Percentiles rank a stretch among this genome's conserved stretches.
phyloP scores from a whole-genome alignment of 2,797 vertebrate species.

The Xiphorhynchus erythropygius region DNA sequence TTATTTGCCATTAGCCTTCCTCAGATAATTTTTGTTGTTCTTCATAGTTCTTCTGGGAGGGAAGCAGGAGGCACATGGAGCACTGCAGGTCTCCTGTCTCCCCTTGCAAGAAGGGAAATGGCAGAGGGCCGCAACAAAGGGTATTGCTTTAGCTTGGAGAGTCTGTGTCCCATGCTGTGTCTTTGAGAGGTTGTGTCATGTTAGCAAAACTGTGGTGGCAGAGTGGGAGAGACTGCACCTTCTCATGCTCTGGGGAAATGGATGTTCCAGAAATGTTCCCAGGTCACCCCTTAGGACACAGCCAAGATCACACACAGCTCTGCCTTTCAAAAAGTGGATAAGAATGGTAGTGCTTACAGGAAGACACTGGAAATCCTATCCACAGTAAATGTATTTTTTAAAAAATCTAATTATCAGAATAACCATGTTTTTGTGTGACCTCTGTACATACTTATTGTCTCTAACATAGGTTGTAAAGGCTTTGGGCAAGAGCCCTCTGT shows the following conservation, averaged over 20 bases:
- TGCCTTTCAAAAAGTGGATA: not conserved
- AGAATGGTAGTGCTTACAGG: not conserved
- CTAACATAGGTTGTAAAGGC: not conserved
- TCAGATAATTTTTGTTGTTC: not conserved
- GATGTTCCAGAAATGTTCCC: not conserved
- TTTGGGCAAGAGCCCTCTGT: not conserved
- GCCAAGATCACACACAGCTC: not conserved
- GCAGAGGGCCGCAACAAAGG: not conserved
- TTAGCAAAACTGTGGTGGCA: not conserved
- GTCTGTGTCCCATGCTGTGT: fast-evolving
- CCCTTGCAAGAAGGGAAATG: not conserved
- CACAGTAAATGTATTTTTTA: not conserved
- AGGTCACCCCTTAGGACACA: not conserved
- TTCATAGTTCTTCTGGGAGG: not conserved
- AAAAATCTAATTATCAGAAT: not conserved
- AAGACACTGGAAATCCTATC: not conserved
- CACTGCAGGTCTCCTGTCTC: not conserved
- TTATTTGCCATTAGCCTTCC: not conserved
- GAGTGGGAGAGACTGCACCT: not conserved
- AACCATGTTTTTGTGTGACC: not conserved
- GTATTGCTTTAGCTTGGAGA: not conserved
- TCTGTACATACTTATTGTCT: not conserved
- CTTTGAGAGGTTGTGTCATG: not conserved
- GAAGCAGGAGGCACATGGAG: not conserved
- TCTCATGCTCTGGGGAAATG: not conserved